Conservation (phyloP, 1,140 invertebrate species). For the Brachionus plicatilis region DNA sequence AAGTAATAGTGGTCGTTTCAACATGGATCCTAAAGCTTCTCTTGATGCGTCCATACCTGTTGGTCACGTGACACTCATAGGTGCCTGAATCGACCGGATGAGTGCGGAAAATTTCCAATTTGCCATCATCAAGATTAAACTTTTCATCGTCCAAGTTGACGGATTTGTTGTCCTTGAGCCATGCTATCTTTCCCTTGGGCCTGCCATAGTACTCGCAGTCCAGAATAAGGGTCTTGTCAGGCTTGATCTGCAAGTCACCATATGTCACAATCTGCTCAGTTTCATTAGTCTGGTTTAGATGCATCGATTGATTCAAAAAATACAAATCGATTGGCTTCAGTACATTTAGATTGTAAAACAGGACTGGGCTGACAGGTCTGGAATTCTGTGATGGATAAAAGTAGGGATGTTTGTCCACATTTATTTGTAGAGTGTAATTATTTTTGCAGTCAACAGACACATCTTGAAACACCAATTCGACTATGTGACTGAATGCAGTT, state of each 20-base stretch:
- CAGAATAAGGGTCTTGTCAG: conserved; percentile 3
- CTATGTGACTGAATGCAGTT: neutral
- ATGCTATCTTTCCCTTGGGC: neutral
- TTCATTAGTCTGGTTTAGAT: neutral
- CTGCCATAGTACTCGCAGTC: neutral
- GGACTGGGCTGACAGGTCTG: neutral
- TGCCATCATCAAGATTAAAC: neutral
- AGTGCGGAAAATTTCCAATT: neutral
- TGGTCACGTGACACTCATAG: conserved; percentile 19
- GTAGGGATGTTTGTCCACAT: conserved; percentile 8
- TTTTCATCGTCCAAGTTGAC: neutral
- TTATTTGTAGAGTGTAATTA: neutral
- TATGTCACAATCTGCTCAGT: neutral
- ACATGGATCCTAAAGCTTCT: conserved; percentile 17
- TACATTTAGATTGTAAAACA: neutral
- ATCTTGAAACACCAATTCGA: neutral
- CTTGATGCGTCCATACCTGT: neutral
- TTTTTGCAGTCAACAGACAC: neutral
- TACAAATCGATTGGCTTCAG: neutral
- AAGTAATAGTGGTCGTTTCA: neutral
- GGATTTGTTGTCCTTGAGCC: neutral
- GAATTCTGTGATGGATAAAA: neutral
- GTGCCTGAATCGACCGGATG: conserved; percentile 24
- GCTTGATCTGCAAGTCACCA: neutral
- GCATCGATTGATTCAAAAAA: neutral